These are phyloP conservation scores for Epizoanthus scotinus DNA, from an alignment of 92 coral and sea anemone species.

Conservation along the genomic window DNA sequence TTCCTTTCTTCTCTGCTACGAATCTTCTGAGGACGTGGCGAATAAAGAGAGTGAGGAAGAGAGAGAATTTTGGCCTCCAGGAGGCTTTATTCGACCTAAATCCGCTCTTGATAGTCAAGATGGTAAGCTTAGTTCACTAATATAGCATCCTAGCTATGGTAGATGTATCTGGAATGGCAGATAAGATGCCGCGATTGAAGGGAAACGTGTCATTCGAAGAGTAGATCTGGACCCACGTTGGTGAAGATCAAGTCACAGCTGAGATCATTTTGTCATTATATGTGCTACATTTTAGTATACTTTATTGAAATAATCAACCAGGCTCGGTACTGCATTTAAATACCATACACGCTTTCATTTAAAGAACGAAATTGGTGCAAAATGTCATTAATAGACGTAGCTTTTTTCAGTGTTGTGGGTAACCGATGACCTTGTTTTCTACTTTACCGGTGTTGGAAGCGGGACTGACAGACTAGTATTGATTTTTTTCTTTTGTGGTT, in stretches of 20 bases:
- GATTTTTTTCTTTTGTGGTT: background rate
- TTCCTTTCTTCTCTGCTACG: slow-evolving; percentile 67
- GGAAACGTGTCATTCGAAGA: slow-evolving; percentile 22
- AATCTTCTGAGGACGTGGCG: slow-evolving; percentile 98
- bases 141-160: slow-evolving; percentile 3
- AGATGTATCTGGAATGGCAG: background rate
- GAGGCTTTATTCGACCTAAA: slow-evolving; percentile 61
- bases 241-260: slow-evolving; percentile 28
- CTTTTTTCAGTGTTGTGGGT: background rate
- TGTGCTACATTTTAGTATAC: background rate
- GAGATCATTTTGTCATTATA: slow-evolving; percentile 3
- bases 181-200: background rate
- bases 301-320: background rate
- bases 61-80: slow-evolving; percentile 73
- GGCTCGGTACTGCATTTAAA: background rate
- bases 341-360: background rate
- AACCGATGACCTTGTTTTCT: background rate
- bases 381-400: background rate
- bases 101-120: slow-evolving; percentile 60
- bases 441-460: background rate
- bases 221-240: slow-evolving; percentile 22
- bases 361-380: background rate
- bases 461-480: background rate
- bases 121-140: slow-evolving; percentile 62
- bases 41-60: slow-evolving; percentile 57